Evolutionary conservation across 2,797 vertebrate genomes (phyloP).

Genomic region (Pangasius djambal): DNA sequence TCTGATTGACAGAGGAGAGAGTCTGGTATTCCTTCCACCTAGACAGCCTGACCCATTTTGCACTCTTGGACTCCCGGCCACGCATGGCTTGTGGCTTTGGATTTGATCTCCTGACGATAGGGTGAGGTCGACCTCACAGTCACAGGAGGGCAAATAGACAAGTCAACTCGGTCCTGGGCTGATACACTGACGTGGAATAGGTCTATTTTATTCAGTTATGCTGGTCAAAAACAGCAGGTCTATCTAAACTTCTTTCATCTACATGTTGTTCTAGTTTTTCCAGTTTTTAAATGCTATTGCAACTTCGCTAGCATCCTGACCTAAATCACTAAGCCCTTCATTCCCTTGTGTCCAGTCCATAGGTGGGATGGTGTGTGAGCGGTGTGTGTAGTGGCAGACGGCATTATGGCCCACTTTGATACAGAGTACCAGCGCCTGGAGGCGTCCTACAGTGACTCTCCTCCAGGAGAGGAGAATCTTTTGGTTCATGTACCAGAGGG

Average conservation of each 20-base stretch:
- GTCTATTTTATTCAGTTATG: not conserved
- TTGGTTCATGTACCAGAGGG: conserved; percentile 95
- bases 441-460: conserved; percentile 93
- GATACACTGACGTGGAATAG: not conserved
- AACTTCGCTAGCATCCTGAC: not conserved
- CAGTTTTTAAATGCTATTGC: not conserved
- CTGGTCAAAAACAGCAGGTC: not conserved
- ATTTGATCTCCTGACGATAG: not conserved
- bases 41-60: not conserved
- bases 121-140: not conserved
- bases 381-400: conserved; percentile 62
- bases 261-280: not conserved
- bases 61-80: not conserved
- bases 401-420: conserved; percentile 90
- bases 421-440: conserved; percentile 95
- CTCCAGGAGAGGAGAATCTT: conserved; percentile 90
- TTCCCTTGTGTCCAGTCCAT: conserved; percentile 55
- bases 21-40: not conserved
- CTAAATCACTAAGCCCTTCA: not conserved
- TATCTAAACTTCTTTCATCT: not conserved
- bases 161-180: not conserved
- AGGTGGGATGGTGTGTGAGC: conserved; percentile 54
- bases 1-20: not conserved
- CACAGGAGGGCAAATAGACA: not conserved
- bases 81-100: not conserved